A percentile compares a stretch with the other conserved stretches of the same genome.
These are phyloP conservation scores for Cryptocheilus praepositus DNA, from an alignment of 2,888 invertebrate genomes.

Conservation along the genomic window DNA sequence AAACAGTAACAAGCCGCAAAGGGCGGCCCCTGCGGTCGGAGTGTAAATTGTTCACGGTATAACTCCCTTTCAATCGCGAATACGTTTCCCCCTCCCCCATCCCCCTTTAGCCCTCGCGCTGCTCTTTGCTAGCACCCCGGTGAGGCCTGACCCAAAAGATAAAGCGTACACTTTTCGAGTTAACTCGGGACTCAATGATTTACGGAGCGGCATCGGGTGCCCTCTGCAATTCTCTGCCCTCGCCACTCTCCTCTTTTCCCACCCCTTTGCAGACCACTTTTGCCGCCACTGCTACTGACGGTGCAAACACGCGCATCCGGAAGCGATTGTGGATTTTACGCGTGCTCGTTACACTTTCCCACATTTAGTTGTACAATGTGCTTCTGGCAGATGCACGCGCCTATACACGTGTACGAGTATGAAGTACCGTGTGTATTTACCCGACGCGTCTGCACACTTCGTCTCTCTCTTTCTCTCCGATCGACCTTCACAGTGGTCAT, in stretches of 20 bases:
- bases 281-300: slow-evolving; percentile 27
- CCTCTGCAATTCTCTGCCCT: slow-evolving; percentile 6
- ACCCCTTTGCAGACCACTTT: not conserved
- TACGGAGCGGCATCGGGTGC: slow-evolving; percentile 29
- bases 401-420: too few species aligned
- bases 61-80: slow-evolving; percentile 15
- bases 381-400: too few species aligned
- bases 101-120: too few species aligned
- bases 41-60: slow-evolving; percentile 17
- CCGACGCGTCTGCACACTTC: too few species aligned
- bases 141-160: slow-evolving; percentile 10
- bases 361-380: not conserved
- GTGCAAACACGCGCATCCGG: slow-evolving; percentile 45
- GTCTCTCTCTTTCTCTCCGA: too few species aligned
- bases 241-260: slow-evolving; percentile 15
- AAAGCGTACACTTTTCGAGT: slow-evolving; percentile 34
- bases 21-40: slow-evolving; percentile 10
- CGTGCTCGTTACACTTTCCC: slow-evolving; percentile 41
- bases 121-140: too few species aligned
- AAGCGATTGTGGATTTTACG: slow-evolving; percentile 48
- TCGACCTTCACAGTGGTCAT: too few species aligned
- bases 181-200: slow-evolving; percentile 43
- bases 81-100: slow-evolving; percentile 1
- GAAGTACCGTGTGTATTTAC: too few species aligned
- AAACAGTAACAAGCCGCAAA: slow-evolving; percentile 30